These are phyloP conservation scores for Heliconius hewitsoni DNA, from an alignment of 1,140 invertebrate genomes.

Conservation along the genomic window DNA sequence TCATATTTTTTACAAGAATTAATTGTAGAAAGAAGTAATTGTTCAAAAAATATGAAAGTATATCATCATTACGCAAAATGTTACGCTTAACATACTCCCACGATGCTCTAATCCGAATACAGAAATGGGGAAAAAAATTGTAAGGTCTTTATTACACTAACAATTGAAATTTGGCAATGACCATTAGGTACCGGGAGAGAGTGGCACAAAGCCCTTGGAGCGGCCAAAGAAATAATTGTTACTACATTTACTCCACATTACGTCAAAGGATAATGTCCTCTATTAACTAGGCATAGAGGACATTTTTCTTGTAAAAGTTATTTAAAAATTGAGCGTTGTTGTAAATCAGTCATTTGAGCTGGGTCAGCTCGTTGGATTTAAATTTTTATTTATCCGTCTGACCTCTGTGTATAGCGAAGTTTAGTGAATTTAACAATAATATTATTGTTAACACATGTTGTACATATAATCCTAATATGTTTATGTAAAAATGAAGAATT, in stretches of 20 bases:
- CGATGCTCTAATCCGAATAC: conserved; percentile 20
- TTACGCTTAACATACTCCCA: conserved; percentile 17
- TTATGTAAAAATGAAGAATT: too few species aligned
- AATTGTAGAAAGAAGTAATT: not conserved
- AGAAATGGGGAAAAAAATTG: conserved; percentile 26
- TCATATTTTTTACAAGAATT: not conserved
- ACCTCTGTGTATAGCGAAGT: conserved; percentile 17
- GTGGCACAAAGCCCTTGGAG: conserved; percentile 43
- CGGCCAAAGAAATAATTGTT: conserved; percentile 47
- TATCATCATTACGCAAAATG: not conserved
- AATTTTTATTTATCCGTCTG: conserved; percentile 59
- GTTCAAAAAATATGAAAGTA: not conserved
- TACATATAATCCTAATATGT: not conserved
- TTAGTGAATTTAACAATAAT: not conserved
- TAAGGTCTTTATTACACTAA: conserved; percentile 39
- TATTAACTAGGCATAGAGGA: conserved; percentile 1
- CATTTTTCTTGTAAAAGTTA: not conserved
- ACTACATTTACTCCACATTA: conserved; percentile 22
- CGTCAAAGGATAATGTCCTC: conserved; percentile 19
- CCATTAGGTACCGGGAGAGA: conserved; percentile 49
- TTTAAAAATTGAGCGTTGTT: conserved; percentile 13
- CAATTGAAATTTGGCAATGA: conserved; percentile 47
- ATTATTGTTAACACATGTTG: not conserved
- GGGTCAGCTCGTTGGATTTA: conserved; percentile 52
- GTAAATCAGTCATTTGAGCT: conserved; percentile 10